phyloP scores from a whole-genome alignment of 2,888 invertebrate genomes.

The Notocelia uddmanniana region DNA sequence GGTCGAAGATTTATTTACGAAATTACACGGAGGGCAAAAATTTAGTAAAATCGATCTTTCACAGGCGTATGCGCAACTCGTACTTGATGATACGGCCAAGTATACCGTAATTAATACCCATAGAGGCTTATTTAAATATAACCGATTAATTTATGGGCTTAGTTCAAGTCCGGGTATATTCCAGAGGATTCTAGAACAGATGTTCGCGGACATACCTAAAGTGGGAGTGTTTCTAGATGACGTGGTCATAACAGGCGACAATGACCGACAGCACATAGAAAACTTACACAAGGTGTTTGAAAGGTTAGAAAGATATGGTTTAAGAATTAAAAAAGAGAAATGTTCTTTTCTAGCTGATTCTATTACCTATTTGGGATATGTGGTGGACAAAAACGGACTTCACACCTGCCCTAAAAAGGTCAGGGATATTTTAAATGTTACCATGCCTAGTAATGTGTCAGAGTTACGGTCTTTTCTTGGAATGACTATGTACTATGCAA shows the following conservation, averaged over 20 bases:
- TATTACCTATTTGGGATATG: too few relatives aligned
- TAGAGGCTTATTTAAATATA: neutral
- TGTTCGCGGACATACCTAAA: constrained; percentile 39
- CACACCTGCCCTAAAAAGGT: neutral
- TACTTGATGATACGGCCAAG: neutral
- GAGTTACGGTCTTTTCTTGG: too few relatives aligned
- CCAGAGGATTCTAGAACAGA: constrained; percentile 47
- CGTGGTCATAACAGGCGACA: constrained; percentile 43
- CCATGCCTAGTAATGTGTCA: too few relatives aligned
- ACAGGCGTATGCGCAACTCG: neutral
- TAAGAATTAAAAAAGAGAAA: constrained; percentile 35
- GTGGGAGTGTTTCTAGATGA: constrained; percentile 49
- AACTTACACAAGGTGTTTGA: constrained; percentile 46
- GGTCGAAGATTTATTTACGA: neutral
- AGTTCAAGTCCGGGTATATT: constrained; percentile 47
- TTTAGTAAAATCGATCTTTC: neutral
- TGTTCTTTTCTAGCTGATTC: too few relatives aligned
- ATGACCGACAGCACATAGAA: constrained; percentile 39
- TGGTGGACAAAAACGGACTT: too few relatives aligned
- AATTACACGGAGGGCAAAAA: neutral
- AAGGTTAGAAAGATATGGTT: constrained; percentile 42
- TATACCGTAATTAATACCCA: neutral
- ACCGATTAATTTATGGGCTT: neutral
- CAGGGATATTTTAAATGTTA: too few relatives aligned
- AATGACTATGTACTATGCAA: too few relatives aligned